Percentiles rank a stretch among this genome's conserved stretches.
These are phyloP conservation scores for Deilephila elpenor DNA, from an alignment of 2,888 invertebrate genomes.

Conservation along the genomic window DNA sequence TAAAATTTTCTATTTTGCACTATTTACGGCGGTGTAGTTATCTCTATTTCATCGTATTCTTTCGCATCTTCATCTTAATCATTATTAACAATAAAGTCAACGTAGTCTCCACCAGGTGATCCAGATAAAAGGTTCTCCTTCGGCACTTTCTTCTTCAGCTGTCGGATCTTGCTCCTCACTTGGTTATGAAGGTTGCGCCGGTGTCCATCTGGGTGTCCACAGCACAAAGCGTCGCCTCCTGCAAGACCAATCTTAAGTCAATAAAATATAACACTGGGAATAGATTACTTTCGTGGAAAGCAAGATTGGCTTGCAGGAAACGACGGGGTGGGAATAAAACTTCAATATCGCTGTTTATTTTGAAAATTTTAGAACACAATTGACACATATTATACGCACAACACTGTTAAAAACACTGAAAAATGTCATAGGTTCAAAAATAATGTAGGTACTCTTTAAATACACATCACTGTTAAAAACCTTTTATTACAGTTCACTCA, in stretches of 20 bases:
- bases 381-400: no score
- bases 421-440: no score
- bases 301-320: conserved; percentile 66
- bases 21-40: no score
- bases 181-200: conserved; percentile 67
- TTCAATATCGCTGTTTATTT: background rate
- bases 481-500: no score
- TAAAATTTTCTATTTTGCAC: no score
- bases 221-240: conserved; percentile 75
- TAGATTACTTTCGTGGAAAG: conserved; percentile 31
- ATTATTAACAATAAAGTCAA: conserved; percentile 77
- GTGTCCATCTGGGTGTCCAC: conserved; percentile 66
- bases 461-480: no score
- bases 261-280: conserved; percentile 18
- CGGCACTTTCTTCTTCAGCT: conserved; percentile 61
- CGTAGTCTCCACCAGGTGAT: conserved; percentile 67
- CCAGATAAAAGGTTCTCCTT: conserved; percentile 70
- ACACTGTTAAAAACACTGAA: no score
- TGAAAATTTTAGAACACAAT: background rate
- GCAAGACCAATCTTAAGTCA: conserved; percentile 55
- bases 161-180: conserved; percentile 63
- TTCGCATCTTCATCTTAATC: conserved; percentile 52
- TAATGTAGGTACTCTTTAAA: no score
- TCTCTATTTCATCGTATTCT: background rate
- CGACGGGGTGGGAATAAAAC: conserved; percentile 46